phyloP scores from a whole-genome alignment of 2,797 vertebrate genomes.

The Microctenopoma steveboyesi region DNA sequence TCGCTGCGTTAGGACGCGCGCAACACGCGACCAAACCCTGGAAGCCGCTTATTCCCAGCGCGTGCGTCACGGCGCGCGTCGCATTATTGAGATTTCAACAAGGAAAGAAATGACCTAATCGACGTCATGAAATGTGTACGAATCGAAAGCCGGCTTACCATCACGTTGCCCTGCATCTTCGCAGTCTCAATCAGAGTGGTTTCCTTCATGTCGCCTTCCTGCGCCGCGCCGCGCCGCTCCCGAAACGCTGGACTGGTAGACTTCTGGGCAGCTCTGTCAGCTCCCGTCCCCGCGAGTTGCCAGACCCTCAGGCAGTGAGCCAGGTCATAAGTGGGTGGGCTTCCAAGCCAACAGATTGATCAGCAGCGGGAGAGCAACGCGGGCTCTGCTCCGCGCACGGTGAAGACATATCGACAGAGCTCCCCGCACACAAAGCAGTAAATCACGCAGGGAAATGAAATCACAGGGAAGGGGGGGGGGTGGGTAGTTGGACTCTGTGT shows the following conservation, averaged over 20 bases:
- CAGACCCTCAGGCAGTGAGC: constrained; percentile 56
- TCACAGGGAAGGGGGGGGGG: neutral
- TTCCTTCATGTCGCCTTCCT: constrained; percentile 88
- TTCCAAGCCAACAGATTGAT: constrained; percentile 55
- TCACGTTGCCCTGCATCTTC: constrained; percentile 94
- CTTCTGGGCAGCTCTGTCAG: constrained; percentile 55
- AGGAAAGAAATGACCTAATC: constrained; percentile 1
- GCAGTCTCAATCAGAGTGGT: constrained; percentile 95
- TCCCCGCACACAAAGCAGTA: neutral
- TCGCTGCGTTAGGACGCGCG: neutral
- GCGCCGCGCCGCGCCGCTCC: constrained; percentile 5
- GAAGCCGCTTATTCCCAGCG: neutral
- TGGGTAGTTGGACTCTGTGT: neutral
- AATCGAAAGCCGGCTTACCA: constrained; percentile 74
- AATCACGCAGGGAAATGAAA: neutral
- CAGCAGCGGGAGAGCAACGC: constrained; percentile 2
- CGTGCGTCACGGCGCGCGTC: constrained; percentile 41
- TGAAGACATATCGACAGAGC: constrained; percentile 8
- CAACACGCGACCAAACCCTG: neutral
- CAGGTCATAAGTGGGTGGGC: constrained; percentile 67
- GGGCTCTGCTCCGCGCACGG: constrained; percentile 29
- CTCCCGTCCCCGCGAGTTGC: constrained; percentile 51
- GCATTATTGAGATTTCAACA: neutral
- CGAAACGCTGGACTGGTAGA: constrained; percentile 28
- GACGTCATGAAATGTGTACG: constrained; percentile 20